Evolutionary conservation across 2,113 vertebrate genomes (phyloP), one percentile per base, ranked within the genome.

Genomic region (Chaetodon trifascialis): DNA sequence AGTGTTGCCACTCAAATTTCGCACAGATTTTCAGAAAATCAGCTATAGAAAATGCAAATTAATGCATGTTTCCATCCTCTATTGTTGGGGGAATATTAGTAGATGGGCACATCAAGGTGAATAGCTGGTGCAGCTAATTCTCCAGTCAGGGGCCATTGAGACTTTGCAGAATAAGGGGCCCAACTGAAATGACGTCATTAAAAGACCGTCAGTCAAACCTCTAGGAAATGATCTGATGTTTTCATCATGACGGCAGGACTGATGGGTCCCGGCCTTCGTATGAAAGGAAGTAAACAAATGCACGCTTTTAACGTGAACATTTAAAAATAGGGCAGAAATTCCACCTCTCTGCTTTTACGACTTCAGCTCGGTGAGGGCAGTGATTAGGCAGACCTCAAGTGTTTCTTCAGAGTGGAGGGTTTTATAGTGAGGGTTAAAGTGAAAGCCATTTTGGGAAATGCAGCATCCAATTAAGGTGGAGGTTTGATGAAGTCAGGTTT

Each of bases 381-480:
- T 74, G 60, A 81, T 85, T 84, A 74, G 12, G 11, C 62, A 17
- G 34, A 85, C 81, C 86, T 80, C 79, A 77, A 79, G 58, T 60
- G 59, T 76, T 85, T 59, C 68, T 75, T 78, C 38, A 19, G 38
- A 73, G 65, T 72, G 10, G 9, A 54, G 34, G 54, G n/a, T 80
- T 90, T 91, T 78, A 82, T 71, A 42, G 44, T 47, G 12, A 71
- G 64, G 47, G 55, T 79, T 83, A 21, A 67, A n/a, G 59, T 64
- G 59, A 47, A 76, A 82, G 62, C 58, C 38, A 68, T 66, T 86
- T 78, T 60, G 38, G 21, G 40, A 12, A 5, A 60, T 44, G 30
- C 49, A 42, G 64, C 46, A 11, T 72, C 67, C 71, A 85, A 87
- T 90, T 87, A 88, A 92, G 79, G 80, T 83, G 68, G 59, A 78